Conservation (phyloP, 2,888 invertebrate genomes). For the Xestia c-nigrum region DNA sequence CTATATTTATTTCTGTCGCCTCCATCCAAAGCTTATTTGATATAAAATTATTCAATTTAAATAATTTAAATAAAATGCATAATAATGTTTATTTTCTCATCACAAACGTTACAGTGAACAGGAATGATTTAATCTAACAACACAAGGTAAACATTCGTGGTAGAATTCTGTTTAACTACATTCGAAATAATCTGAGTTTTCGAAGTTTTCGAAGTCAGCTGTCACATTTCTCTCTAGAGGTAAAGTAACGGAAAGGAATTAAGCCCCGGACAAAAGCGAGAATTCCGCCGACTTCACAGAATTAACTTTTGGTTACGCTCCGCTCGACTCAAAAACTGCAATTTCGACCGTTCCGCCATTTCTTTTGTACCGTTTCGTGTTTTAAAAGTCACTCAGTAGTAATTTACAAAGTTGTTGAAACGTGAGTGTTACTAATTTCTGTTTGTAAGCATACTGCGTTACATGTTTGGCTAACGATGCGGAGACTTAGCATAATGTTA, state of each 20-base stretch:
- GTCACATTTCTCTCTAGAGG: constrained; percentile 1
- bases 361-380: constrained; percentile 9
- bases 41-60: too few species aligned
- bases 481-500: too few species aligned
- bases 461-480: not conserved
- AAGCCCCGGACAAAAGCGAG: constrained; percentile 2
- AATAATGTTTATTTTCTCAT: too few species aligned
- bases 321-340: constrained; percentile 34
- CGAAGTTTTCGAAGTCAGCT: not conserved
- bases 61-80: too few species aligned
- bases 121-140: too few species aligned
- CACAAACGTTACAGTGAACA: too few species aligned
- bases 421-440: constrained; percentile 1
- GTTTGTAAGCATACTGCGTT: constrained; percentile 1
- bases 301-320: constrained; percentile 17
- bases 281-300: constrained; percentile 19
- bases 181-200: not conserved
- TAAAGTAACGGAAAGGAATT: not conserved
- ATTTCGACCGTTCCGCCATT: constrained; percentile 15
- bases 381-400: constrained; percentile 21
- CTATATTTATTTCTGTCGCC: not conserved
- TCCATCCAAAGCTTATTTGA: not conserved
- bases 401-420: constrained; percentile 14
- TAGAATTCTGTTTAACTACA: not conserved
- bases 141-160: too few species aligned